Evolutionary conservation across 2,888 invertebrate species (phyloP), one percentile per base, ranked within the genome.

Genomic region (Ochropacha duplaris): DNA sequence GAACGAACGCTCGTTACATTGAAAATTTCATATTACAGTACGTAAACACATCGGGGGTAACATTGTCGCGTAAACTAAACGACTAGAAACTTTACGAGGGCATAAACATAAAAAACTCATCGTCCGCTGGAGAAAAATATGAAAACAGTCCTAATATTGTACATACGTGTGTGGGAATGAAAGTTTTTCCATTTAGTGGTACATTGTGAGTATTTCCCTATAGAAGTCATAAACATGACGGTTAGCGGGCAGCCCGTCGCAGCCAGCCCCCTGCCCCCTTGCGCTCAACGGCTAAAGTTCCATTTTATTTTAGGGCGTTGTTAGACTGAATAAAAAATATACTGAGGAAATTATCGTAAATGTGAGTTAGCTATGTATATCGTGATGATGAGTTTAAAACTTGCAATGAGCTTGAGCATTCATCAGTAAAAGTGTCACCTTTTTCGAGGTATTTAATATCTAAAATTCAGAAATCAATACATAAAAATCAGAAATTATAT

Each of bases 81-180:
- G 84, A 85, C 81, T 74, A 72, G 65, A 69, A 77, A 81, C 81
- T 92, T 92, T 90, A 92, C 84, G 90, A 88, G 70, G 76, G 60
- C 77, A 89, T 91, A 89, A 89, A 89, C 90, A 86, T 92, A 91
- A 92, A 92, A 91, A 91, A 87, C 84, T 88, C 90, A 89, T 90
- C 86, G 60, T 65, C 72, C 71, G 65, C 73, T 66, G 69, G 80
- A 73, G 81, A 83, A 81, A 88, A 90, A 88, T 88, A 90, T 90
- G 86, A 90, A 88, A 89, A 86, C 84, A 79, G 81, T 81, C 84
- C 84, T 88, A 88, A 87, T 88, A 85, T 78, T 66, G 70, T 66
- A 66, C 74, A 74, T 74, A 71, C 79, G 84, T 86, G 84, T 87
- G 84, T 84, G 83, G 71, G 81, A 85, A 86, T 88, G 86, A 89